Base-by-base conservation (phyloP, 2,888 invertebrate species). In the Plagiodera versicolora region DNA sequence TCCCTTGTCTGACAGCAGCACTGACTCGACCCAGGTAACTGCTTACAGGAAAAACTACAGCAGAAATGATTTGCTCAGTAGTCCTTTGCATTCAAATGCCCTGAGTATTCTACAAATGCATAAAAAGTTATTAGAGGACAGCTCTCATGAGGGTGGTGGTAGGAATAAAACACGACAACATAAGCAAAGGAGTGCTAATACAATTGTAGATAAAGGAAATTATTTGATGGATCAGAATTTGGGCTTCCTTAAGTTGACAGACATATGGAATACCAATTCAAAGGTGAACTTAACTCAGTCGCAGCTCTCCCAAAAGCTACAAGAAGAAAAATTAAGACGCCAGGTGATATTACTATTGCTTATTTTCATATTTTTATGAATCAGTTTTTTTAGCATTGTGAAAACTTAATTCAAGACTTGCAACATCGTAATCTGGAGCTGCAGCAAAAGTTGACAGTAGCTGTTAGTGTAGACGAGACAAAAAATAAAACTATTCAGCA, bases 391-490 rank as follows among this genome's bases (percentile, higher is more conserved):
- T 74, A 90, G 89, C 90, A 90, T 72, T 90, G 90, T 70, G 93
- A 93, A 79, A 84, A 87, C 61, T 82, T 89, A 70, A 91, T 93
- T 53, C 88, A 89, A 71, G 85, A 88, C 53, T 79, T 92, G 1
- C 92, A 93, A 75, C 85, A 85, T 68, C 87, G 87, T 67, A 79
- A 89, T 52, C 79, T 92, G 20, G 91, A 92, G 68, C 87, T 90
- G 69, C 90, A 92, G 75, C 90, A 93, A 75, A 89, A 89, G 70
- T 76, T 93, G 24, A 89, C 92, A 0, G 91, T 92, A 0, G 92
- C 92, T 0, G 77, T 92, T 4, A 86, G 87, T 76, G 89, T 92
- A 0, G 92, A 93, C 76, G 85, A 86, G 57, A 84, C 88, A 0
- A 93, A 93, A 74, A 92, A 92, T 70, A 79, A 82, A 0, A 87